Evolutionary conservation across 2,797 vertebrate genomes (phyloP).

Genomic region (Denticeps clupeoides): DNA sequence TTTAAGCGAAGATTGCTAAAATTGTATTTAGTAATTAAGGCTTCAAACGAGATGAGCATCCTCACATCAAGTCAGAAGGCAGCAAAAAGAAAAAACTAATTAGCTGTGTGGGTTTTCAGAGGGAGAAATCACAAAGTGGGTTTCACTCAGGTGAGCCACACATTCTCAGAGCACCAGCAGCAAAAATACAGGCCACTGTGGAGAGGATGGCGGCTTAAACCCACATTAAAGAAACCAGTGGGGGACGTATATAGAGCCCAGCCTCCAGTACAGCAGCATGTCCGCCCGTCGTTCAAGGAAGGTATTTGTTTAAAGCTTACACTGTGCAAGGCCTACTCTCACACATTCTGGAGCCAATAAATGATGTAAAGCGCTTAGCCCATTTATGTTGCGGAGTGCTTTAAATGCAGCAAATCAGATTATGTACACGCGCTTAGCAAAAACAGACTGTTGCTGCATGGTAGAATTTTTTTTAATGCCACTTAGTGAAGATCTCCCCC

Average conservation of each 20-base stretch:
- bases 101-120: no score
- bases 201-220: no score
- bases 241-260: no score
- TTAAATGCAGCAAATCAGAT: conserved; percentile 34
- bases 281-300: conserved; percentile 15
- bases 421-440: conserved; percentile 27
- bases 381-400: conserved; percentile 22
- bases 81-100: conserved; percentile 25
- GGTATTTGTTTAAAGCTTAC: conserved; percentile 26
- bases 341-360: conserved; percentile 17
- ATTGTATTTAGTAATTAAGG: conserved; percentile 26
- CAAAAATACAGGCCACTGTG: no score
- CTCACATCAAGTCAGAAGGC: conserved; percentile 31
- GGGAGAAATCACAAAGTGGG: no score
- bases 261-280: background rate
- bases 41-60: conserved; percentile 22
- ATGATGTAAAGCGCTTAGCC: conserved; percentile 37
- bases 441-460: conserved; percentile 26
- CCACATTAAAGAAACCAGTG: no score
- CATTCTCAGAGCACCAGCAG: no score
- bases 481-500: no score
- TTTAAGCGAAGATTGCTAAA: no score
- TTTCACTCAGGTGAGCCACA: no score
- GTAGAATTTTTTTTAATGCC: no score
- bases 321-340: conserved; percentile 21